A percentile compares a stretch with the other conserved stretches of the same genome.
phyloP scores from a whole-genome alignment of 2,113 vertebrate species.

The Mustela lutreola region DNA sequence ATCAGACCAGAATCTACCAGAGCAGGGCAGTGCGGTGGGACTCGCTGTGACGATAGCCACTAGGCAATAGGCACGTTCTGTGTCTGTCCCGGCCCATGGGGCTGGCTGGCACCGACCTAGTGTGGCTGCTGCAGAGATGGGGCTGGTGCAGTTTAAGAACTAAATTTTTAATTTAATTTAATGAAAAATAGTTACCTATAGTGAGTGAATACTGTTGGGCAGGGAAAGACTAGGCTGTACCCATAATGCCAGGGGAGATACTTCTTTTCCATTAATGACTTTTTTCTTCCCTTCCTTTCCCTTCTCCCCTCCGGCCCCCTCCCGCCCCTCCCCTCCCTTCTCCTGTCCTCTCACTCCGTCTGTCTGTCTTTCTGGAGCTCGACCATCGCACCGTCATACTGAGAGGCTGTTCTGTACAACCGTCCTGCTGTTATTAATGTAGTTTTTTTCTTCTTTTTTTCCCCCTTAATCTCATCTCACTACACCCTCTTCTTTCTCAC shows the following conservation, averaged over 20 bases:
- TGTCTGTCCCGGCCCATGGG: neutral
- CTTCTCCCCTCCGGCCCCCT: neutral
- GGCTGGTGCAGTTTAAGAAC: neutral
- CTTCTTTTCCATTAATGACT: neutral
- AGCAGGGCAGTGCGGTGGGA: rapidly evolving
- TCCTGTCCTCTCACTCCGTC: neutral
- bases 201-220: neutral
- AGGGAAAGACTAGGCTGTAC: neutral
- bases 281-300: neutral
- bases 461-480: neutral
- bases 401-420: neutral
- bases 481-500: neutral
- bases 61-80: too few relatives aligned
- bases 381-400: rapidly evolving
- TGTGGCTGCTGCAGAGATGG: neutral
- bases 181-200: neutral
- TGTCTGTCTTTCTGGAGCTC: neutral
- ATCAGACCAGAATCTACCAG: rapidly evolving
- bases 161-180: neutral
- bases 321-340: too few relatives aligned
- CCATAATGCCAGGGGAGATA: neutral
- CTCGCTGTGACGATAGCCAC: too few relatives aligned
- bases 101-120: neutral
- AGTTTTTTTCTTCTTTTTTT: rapidly evolving
- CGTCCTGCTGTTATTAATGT: too few relatives aligned